These are phyloP conservation scores for Murina feae DNA, from an alignment of 2,113 vertebrate genomes.

Conservation along the genomic window DNA sequence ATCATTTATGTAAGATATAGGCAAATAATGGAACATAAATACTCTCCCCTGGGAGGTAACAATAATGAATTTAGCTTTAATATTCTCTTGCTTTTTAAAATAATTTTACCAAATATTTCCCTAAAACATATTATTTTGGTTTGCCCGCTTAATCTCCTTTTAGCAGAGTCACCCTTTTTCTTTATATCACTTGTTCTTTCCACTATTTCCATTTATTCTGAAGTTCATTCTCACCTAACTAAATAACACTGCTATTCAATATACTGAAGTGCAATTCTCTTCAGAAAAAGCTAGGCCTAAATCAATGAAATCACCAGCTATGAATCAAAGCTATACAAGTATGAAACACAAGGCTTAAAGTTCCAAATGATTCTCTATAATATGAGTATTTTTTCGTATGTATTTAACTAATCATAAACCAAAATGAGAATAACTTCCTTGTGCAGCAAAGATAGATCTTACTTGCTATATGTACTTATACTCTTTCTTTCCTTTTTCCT, in stretches of 20 bases:
- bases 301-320: background rate
- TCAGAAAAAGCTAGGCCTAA: conserved; percentile 3
- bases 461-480: background rate
- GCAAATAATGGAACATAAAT: background rate
- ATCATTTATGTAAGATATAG: background rate
- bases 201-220: background rate
- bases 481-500: background rate
- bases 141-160: background rate
- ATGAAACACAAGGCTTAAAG: background rate
- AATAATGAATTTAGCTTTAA: background rate
- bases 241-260: background rate
- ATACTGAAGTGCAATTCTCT: background rate
- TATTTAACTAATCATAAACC: background rate
- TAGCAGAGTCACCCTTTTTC: background rate
- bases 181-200: background rate
- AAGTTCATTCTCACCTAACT: background rate
- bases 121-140: background rate
- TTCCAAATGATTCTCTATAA: conserved; percentile 7
- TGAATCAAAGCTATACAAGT: background rate
- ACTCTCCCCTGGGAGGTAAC: background rate
- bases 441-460: background rate
- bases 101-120: conserved; percentile 12
- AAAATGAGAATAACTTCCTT: background rate
- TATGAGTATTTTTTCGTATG: background rate
- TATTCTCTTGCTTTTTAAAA: conserved; percentile 16